These are phyloP conservation scores for Agrypnus murinus DNA, from an alignment of 2,888 invertebrate species.

Conservation along the genomic window DNA sequence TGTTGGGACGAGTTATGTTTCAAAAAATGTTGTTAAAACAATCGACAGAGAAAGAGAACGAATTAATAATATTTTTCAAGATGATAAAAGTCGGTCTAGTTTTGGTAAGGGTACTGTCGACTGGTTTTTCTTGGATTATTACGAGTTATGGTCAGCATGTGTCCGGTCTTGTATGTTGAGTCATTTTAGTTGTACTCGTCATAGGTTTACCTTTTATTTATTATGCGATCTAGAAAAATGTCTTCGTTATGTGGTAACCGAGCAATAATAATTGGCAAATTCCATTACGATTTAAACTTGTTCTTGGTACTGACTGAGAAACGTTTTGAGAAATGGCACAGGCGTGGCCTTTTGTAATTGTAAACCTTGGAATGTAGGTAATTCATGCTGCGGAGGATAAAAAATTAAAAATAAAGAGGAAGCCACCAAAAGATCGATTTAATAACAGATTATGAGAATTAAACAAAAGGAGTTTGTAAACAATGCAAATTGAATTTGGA, in stretches of 20 bases:
- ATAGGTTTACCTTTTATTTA: constrained; percentile 5
- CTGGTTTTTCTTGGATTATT: constrained; percentile 6
- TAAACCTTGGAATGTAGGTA: constrained; percentile 62
- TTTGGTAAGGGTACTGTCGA: neutral
- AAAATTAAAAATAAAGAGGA: too few relatives aligned
- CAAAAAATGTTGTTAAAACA: constrained; percentile 4
- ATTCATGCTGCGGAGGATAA: constrained; percentile 41
- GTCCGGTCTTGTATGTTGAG: neutral
- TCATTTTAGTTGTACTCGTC: neutral
- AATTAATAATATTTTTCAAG: neutral
- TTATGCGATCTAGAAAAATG: neutral
- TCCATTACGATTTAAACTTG: constrained; percentile 14
- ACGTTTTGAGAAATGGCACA: constrained; percentile 44
- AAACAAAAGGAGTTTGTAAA: too few relatives aligned
- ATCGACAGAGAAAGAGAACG: neutral
- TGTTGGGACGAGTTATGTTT: too few relatives aligned
- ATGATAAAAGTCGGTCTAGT: constrained; percentile 6
- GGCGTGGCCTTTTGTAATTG: constrained; percentile 63
- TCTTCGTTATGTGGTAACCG: neutral
- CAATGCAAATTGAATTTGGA: too few relatives aligned
- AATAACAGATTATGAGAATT: too few relatives aligned
- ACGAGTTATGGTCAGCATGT: constrained; percentile 13
- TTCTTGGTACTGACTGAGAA: constrained; percentile 7
- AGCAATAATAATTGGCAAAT: constrained; percentile 8
- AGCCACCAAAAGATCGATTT: too few relatives aligned